Evolutionary conservation across 64 coral and sea anemone species (phyloP).

Genomic region (Hydrozoanthus tunicans): DNA sequence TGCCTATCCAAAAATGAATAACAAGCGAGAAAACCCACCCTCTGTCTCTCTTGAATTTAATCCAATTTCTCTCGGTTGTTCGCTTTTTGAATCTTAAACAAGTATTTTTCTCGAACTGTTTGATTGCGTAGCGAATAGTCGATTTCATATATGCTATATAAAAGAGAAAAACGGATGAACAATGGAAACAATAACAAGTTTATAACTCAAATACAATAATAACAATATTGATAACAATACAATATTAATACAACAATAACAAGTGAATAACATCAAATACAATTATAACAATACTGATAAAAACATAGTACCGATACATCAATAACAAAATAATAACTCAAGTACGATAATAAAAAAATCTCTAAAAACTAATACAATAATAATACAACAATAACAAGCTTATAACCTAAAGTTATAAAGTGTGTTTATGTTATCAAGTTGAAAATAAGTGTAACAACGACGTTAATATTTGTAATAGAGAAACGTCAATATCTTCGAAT

Average conservation of each 20-base stretch:
- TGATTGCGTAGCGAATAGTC: constrained; percentile 37
- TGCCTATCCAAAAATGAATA: not conserved
- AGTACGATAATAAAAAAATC: too few species aligned
- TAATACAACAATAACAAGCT: too few species aligned
- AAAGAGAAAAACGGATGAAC: not conserved
- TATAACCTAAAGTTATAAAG: too few species aligned
- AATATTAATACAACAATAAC: not conserved
- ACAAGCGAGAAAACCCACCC: not conserved
- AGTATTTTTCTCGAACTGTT: constrained; percentile 18
- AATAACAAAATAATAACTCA: too few species aligned
- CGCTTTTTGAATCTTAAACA: constrained; percentile 47
- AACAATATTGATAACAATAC: not conserved
- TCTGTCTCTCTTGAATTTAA: constrained; percentile 56
- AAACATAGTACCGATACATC: too few species aligned
- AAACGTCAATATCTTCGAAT: too few species aligned
- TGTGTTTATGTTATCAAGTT: too few species aligned
- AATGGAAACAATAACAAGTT: not conserved
- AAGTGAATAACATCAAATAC: too few species aligned
- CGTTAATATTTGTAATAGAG: too few species aligned
- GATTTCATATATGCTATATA: constrained; percentile 7
- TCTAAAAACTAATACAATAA: too few species aligned
- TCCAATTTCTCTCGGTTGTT: constrained; percentile 48
- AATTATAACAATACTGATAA: too few species aligned
- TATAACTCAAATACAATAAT: not conserved
- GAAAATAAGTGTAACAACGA: too few species aligned